Base-by-base conservation (phyloP, 2,888 invertebrate genomes). In the Dione vanillae region DNA sequence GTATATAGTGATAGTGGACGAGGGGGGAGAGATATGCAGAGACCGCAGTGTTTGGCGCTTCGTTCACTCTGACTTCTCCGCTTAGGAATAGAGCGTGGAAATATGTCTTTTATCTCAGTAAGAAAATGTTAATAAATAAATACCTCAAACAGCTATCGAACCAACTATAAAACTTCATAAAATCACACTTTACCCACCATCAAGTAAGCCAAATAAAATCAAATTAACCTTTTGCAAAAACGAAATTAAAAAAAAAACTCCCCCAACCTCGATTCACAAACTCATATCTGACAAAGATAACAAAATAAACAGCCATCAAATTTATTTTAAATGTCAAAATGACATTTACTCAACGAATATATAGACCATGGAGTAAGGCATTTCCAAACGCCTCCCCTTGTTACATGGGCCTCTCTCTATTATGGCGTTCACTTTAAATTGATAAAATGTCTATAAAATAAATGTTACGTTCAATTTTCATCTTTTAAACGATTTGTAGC, bases 271-370 rank as follows among this genome's bases (percentile, higher is more conserved):
- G 14, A 37, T 64, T 51, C 14, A 11, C 27, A 62, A 64, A 49
- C 64, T 6, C 20, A 40, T 64, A 64, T 64, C 64, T 40, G 51
- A 51, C 47, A 64, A 16, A 64, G 64, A 64, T 64, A 64, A 51
- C 64, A 64, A 64, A 37, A 51, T 49, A 64, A 61, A 64, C 51
- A 64, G 64, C 69, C 67, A 64, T 72, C 66, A 70, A 71, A 75
- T 74, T 75, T 66, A 66, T 68, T 70, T 41, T 67, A 69, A 76
- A 67, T 70, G 73, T 67, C 71, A 65, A 68, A 68, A 71, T 61
- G 71, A 68, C 75, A 72, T 75, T 74, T 70, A 65, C 70, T 41
- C 67, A 76, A 77, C 75, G 69, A 75, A 75, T 75, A 76, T 65
- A 5, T 27, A 66, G 73, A 47, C 72, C 71, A 75, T 76, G 69